Evolutionary conservation across 2,888 invertebrate genomes (phyloP).

Genomic region (Drosophila lacicola): DNA sequence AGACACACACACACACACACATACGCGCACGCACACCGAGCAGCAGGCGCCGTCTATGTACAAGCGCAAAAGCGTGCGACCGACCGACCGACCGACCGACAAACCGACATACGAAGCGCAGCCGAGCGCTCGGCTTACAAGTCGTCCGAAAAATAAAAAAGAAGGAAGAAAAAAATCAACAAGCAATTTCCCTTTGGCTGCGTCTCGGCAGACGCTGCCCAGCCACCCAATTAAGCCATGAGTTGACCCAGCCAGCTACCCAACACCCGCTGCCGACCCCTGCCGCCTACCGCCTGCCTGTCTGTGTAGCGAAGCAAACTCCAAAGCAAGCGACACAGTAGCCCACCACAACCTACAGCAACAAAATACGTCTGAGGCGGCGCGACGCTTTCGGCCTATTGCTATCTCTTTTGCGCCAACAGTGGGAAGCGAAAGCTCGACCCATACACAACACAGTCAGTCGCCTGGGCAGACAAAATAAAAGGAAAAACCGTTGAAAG

Average conservation of each 20-base stretch:
- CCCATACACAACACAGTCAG: conserved; percentile 36
- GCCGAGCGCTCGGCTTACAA: conserved; percentile 49
- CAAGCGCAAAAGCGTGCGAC: conserved; percentile 25
- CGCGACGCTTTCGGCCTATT: conserved; percentile 44
- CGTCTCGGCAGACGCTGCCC: conserved; percentile 75
- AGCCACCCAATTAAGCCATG: conserved; percentile 80
- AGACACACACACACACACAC: conserved; percentile 39
- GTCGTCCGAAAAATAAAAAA: conserved; percentile 44
- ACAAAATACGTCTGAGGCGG: conserved; percentile 80
- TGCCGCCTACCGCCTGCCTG: conserved; percentile 14
- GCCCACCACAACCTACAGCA: conserved; percentile 82
- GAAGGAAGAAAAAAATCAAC: conserved; percentile 22
- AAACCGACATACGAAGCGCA: conserved; percentile 45
- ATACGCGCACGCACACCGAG: conserved; percentile 10
- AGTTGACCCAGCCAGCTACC: conserved; percentile 54
- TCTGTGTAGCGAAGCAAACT: conserved; percentile 32
- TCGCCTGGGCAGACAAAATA: conserved; percentile 59
- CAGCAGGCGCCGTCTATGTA: conserved; percentile 52
- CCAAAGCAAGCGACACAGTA: conserved; percentile 33
- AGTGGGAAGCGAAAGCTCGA: conserved; percentile 16
- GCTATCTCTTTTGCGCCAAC: conserved; percentile 44
- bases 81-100: conserved; percentile 16
- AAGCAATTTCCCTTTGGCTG: conserved; percentile 73
- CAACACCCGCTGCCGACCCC: background rate
- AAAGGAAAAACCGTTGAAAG: conserved; percentile 58